phyloP scores from a whole-genome alignment of 2,113 vertebrate genomes.

The Pristiophorus japonicus region DNA sequence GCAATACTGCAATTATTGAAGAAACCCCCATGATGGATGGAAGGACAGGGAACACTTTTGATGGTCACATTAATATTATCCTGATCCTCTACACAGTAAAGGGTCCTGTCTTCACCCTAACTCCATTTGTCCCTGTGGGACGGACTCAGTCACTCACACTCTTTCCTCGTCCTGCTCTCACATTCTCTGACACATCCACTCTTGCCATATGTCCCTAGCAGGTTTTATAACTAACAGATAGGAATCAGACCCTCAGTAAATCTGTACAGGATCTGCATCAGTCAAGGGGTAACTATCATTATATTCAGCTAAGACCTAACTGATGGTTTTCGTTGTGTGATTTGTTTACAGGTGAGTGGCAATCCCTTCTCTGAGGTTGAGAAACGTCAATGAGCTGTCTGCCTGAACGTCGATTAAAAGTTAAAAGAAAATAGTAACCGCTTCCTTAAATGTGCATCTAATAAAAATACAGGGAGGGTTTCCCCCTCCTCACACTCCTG shows the following conservation, averaged over 20 bases:
- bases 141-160: background rate
- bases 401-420: no score
- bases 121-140: background rate
- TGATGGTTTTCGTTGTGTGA: no score
- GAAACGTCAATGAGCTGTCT: no score
- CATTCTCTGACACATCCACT: background rate
- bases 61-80: background rate
- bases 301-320: no score
- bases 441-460: no score
- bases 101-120: background rate
- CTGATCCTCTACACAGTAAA: background rate
- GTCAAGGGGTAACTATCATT: no score
- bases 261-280: background rate
- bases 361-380: no score
- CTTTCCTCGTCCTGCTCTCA: background rate
- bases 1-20: background rate
- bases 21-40: background rate
- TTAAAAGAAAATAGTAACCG: no score
- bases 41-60: background rate
- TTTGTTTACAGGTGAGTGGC: no score
- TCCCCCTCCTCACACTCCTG: no score
- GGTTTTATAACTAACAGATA: background rate
- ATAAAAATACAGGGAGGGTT: no score
- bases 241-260: background rate
- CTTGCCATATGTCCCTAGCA: background rate